phyloP scores from a whole-genome alignment of 2,888 invertebrate genomes.

The Idaea straminata region DNA sequence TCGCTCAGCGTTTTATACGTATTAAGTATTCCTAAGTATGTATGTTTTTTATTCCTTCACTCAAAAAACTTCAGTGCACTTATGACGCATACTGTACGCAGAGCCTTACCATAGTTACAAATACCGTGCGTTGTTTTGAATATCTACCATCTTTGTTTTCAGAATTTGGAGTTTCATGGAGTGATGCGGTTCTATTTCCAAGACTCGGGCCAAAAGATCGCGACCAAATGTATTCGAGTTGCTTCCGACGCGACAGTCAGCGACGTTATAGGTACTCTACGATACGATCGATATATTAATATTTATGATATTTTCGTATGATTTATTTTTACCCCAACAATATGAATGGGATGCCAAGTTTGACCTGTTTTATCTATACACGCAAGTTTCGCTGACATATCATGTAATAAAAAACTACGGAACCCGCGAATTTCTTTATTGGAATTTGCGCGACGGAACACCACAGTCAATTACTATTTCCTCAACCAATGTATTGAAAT shows the following conservation, averaged over 20 bases:
- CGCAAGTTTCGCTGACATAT: neutral
- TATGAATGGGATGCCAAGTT: neutral
- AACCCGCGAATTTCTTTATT: neutral
- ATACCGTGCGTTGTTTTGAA: too few relatives aligned
- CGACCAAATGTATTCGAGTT: conserved; percentile 99
- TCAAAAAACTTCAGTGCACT: too few relatives aligned
- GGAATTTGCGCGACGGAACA: too few relatives aligned
- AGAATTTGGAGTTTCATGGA: conserved; percentile 99
- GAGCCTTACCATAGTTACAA: too few relatives aligned
- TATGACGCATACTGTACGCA: too few relatives aligned
- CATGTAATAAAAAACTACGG: neutral
- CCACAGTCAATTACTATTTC: neutral
- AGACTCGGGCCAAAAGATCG: conserved; percentile 98
- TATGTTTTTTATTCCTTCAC: neutral
- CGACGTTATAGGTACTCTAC: conserved; percentile 91
- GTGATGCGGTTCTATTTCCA: conserved; percentile 99
- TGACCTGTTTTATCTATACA: neutral
- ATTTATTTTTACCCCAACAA: conserved; percentile 1
- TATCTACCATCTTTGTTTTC: conserved; percentile 46
- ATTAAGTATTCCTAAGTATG: neutral
- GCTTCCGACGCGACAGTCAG: conserved; percentile 97
- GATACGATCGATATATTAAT: conserved; percentile 10
- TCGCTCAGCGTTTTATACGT: neutral
- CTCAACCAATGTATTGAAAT: neutral
- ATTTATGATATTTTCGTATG: conserved; percentile 1